These are phyloP conservation scores for Pionites leucogaster DNA, from an alignment of 2,113 vertebrate genomes.

Conservation along the genomic window DNA sequence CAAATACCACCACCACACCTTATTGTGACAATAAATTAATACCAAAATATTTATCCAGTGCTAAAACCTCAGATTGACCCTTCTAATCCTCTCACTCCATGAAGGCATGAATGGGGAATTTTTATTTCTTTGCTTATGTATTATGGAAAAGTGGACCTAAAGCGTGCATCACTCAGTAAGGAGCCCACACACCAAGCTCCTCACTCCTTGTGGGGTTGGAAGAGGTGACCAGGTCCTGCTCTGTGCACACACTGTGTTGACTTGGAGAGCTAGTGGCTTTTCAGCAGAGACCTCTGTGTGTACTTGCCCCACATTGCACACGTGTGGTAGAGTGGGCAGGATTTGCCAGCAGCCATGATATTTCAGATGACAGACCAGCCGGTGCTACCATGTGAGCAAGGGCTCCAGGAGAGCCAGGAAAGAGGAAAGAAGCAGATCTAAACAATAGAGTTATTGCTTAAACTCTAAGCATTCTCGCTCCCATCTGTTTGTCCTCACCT, in stretches of 20 bases:
- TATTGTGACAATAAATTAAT: neutral
- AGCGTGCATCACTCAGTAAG: neutral
- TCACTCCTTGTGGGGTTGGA: neutral
- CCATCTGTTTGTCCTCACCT: slow-evolving; percentile 52
- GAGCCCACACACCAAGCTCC: neutral
- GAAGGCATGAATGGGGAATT: neutral
- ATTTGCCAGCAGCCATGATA: slow-evolving; percentile 21
- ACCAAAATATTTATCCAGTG: neutral
- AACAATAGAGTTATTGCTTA: slow-evolving; percentile 10
- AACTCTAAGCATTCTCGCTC: neutral
- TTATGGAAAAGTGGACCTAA: neutral
- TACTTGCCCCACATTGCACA: neutral
- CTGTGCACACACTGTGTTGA: neutral
- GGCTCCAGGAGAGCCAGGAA: neutral
- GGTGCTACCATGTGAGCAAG: neutral
- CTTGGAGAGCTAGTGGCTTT: neutral
- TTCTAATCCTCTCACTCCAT: neutral
- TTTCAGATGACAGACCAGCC: neutral
- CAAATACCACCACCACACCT: neutral
- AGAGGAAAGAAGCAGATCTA: neutral
- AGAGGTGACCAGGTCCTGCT: neutral
- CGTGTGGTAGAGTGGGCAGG: neutral
- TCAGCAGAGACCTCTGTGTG: neutral
- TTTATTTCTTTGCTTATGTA: neutral
- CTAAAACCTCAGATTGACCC: neutral